These are phyloP conservation scores for Himalopsyche anomala DNA, from an alignment of 2,888 invertebrate genomes.

Conservation along the genomic window DNA sequence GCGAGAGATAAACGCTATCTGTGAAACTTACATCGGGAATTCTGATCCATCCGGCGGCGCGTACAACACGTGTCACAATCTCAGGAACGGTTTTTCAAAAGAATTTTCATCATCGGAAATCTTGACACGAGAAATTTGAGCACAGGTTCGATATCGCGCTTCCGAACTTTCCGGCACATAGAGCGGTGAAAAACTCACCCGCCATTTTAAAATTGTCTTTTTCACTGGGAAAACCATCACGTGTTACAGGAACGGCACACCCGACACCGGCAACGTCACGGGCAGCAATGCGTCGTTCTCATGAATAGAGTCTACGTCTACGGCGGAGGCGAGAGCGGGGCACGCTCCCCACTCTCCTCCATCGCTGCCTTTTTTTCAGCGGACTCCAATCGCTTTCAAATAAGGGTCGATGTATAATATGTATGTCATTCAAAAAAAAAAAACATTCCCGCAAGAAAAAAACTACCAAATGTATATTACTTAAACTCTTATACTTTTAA, in stretches of 20 bases:
- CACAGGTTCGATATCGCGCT: background rate
- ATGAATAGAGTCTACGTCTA: constrained; percentile 35
- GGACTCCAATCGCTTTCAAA: background rate
- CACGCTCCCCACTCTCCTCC: constrained; percentile 33
- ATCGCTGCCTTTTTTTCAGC: background rate
- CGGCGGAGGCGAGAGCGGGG: constrained; percentile 4
- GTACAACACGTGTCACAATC: constrained; percentile 33
- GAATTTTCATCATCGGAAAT: constrained; percentile 3
- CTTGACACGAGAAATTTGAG: background rate
- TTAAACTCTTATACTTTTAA: no score
- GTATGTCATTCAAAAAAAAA: no score
- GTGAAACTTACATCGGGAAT: constrained; percentile 24
- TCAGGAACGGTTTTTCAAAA: background rate
- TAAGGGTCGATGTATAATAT: background rate
- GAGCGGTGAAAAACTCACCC: constrained; percentile 23
- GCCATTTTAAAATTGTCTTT: constrained; percentile 41
- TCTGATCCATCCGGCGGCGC: constrained; percentile 10
- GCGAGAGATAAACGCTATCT: constrained; percentile 46
- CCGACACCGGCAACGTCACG: constrained; percentile 27
- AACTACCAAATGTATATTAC: no score
- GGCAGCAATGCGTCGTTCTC: constrained; percentile 39
- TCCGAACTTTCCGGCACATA: background rate
- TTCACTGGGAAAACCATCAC: background rate
- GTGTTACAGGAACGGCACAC: background rate
- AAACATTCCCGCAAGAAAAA: no score